Evolutionary conservation across 2,113 vertebrate species (phyloP), one percentile per base, ranked within the genome.

Genomic region (Polyodon spathula): DNA sequence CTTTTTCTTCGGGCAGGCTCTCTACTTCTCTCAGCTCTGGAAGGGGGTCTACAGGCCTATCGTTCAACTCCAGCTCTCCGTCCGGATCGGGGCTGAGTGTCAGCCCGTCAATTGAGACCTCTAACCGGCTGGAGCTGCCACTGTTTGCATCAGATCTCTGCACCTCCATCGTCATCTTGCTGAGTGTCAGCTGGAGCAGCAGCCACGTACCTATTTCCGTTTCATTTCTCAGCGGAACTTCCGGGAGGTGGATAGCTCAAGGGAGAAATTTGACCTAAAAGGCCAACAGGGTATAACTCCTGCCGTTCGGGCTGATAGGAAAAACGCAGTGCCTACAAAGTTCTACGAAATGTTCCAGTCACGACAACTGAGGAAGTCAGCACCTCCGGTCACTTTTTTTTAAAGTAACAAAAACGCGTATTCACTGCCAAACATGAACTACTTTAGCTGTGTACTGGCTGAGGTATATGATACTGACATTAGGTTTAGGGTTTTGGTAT

Each of bases 191-290:
- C 27, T 27, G 27, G 27, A 27, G 27, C 80, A 86, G 89, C 89
- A 77, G 94, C 93, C 94, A 97, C 94, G 93, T 97, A 93, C 85
- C 82, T 89, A 96, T 88, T 95, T 97, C 94, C 94, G 81, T 61
- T 82, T 77, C 65, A 71, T 74, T 73, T 67, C 75, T 69, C 9
- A 50, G 42, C 90, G 92, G 89, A 92, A 90, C 83, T 88, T 93
- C 90, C 92, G 86, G 48, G 15, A 44, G 7, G 39, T 15, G 4
- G 38, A 8, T 10, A 48, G 40, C 10, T n/a, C n/a, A n/a, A 40
- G 27, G 56, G 59, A 61, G 10, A 27, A 27, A 27, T 27, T 27
- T 27, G 27, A 27, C 27, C 3, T 27, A 3, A 27, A 27, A 27
- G 27, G 27, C 27, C 27, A 27, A 3, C 27, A 27, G 27, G 27